Evolutionary conservation across 2,797 vertebrate species (phyloP).

Genomic region (Enoplosus armatus): DNA sequence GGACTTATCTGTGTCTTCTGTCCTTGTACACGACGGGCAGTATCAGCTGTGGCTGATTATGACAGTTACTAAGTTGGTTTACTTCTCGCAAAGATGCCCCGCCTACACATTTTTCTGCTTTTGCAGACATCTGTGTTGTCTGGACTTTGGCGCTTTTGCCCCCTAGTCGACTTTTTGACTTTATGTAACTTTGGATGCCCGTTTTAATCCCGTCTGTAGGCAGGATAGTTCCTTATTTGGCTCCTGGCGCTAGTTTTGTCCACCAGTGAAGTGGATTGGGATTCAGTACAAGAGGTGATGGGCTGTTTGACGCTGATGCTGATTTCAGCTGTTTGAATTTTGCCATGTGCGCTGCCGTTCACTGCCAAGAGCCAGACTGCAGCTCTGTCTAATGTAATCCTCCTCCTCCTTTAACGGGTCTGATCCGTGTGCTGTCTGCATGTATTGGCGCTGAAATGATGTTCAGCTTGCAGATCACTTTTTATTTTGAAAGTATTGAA

Average conservation of each 20-base stretch:
- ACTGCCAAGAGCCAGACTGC: conserved; percentile 16
- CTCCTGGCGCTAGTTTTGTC: neutral
- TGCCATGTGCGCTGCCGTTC: conserved; percentile 16
- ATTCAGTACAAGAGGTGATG: conserved; percentile 35
- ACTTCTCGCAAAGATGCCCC: neutral
- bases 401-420: neutral
- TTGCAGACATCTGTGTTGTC: neutral
- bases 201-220: neutral
- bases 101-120: neutral
- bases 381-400: conserved; percentile 8
- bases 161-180: neutral
- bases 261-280: conserved; percentile 26
- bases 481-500: neutral
- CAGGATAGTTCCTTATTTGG: neutral
- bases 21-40: no score
- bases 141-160: neutral
- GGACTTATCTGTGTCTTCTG: neutral
- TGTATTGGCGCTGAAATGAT: neutral
- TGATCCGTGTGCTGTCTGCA: neutral
- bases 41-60: neutral
- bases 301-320: conserved; percentile 20
- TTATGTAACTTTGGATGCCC: conserved; percentile 3
- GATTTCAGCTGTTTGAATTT: conserved; percentile 40
- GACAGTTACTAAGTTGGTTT: neutral
- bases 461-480: neutral